phyloP scores from a whole-genome alignment of 2,113 vertebrate genomes.

The Protomyctophum bolini region DNA sequence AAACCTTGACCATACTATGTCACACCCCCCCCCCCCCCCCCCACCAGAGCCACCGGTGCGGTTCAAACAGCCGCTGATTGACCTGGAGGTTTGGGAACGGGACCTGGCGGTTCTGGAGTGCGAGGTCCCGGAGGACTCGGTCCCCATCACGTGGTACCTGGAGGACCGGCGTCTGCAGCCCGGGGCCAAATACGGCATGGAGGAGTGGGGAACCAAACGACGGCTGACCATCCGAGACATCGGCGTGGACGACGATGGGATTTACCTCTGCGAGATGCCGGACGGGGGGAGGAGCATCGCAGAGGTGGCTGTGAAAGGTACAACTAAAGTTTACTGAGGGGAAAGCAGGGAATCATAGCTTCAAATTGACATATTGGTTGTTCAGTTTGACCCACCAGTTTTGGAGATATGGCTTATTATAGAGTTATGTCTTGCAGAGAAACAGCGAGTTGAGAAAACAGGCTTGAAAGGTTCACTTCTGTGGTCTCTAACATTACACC shows the following conservation, averaged over 20 bases:
- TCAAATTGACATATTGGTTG: too few relatives aligned
- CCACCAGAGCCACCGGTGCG: constrained; percentile 86
- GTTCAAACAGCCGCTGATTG: constrained; percentile 89
- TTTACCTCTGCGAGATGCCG: constrained; percentile 97
- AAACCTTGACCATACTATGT: too few relatives aligned
- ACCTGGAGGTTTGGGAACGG: constrained; percentile 89
- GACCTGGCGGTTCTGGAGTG: constrained; percentile 93
- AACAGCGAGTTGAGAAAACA: too few relatives aligned
- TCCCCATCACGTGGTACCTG: constrained; percentile 92
- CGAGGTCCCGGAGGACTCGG: constrained; percentile 91
- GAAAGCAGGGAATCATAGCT: too few relatives aligned
- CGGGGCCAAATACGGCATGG: constrained; percentile 94
- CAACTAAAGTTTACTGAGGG: neutral
- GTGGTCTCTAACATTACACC: too few relatives aligned
- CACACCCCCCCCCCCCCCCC: constrained; percentile 8
- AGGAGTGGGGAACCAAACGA: constrained; percentile 87
- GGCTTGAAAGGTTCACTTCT: too few relatives aligned
- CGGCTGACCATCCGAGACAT: constrained; percentile 91
- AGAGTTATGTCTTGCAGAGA: too few relatives aligned
- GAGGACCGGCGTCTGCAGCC: constrained; percentile 93
- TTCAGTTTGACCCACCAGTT: too few relatives aligned
- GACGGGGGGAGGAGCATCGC: constrained; percentile 93
- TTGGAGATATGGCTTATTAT: too few relatives aligned
- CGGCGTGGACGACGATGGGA: constrained; percentile 90
- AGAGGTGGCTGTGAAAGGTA: constrained; percentile 94